These are phyloP conservation scores for Drosophila sordidula DNA, from an alignment of 2,888 invertebrate species.

Conservation along the genomic window DNA sequence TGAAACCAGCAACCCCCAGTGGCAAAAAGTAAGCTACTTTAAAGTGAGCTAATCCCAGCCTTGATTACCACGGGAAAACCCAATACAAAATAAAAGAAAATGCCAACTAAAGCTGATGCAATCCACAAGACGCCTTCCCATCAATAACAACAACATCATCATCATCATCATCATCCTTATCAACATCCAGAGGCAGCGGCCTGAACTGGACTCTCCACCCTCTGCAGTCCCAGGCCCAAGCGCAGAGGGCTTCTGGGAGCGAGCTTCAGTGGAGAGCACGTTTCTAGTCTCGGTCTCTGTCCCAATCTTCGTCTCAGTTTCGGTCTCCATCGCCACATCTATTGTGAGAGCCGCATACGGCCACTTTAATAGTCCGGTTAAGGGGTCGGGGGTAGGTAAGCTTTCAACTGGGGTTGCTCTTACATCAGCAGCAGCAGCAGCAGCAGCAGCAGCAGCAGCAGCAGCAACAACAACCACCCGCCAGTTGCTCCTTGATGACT, in stretches of 20 bases:
- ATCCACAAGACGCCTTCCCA: background rate
- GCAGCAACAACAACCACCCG: slow-evolving; percentile 42
- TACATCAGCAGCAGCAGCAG: background rate
- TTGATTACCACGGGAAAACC: background rate
- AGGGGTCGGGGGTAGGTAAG: slow-evolving; percentile 16
- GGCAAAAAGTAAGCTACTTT: slow-evolving; percentile 1
- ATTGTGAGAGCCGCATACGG: background rate
- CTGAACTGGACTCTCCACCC: background rate
- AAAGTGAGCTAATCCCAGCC: background rate
- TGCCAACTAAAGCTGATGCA: slow-evolving; percentile 3
- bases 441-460: slow-evolving; percentile 2
- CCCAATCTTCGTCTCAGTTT: background rate
- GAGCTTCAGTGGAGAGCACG: background rate
- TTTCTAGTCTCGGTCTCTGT: background rate
- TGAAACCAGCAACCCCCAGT: background rate
- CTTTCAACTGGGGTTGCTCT: slow-evolving; percentile 24
- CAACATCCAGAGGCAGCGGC: background rate
- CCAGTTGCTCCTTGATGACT: slow-evolving; percentile 44
- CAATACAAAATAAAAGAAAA: background rate
- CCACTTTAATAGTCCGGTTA: background rate
- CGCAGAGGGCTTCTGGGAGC: background rate
- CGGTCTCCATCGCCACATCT: background rate
- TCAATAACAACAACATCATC: background rate
- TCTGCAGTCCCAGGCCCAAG: background rate
- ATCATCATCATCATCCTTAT: background rate